phyloP scores from a whole-genome alignment of 2,113 vertebrate species.

The Formicarius rufipectus region DNA sequence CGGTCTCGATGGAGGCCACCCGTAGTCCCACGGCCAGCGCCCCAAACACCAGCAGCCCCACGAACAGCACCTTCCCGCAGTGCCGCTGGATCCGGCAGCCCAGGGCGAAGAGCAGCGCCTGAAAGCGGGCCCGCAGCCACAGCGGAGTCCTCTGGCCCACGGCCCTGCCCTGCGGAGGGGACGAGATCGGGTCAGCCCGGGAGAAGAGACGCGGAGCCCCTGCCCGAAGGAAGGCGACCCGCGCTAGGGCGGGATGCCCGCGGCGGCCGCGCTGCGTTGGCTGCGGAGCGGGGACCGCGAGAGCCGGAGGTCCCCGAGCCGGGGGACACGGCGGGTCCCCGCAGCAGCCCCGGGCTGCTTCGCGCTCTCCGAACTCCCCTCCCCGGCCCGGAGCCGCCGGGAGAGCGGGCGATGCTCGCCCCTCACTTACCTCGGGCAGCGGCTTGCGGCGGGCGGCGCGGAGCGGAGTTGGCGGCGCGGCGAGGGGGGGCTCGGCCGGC shows the following conservation, averaged over 20 bases:
- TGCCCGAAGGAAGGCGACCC: too few relatives aligned
- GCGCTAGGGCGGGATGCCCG: slow-evolving; percentile 79
- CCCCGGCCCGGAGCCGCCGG: background rate
- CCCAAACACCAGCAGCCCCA: slow-evolving; percentile 93
- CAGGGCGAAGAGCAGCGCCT: slow-evolving; percentile 93
- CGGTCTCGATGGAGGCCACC: slow-evolving; percentile 92
- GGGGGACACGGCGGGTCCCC: background rate
- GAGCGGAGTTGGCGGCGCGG: slow-evolving; percentile 1
- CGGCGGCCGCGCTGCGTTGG: slow-evolving; percentile 58
- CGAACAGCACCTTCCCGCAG: slow-evolving; percentile 97
- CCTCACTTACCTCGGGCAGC: slow-evolving; percentile 28
- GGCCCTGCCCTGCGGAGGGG: slow-evolving; percentile 81
- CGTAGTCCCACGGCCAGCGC: slow-evolving; percentile 94
- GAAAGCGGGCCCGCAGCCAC: slow-evolving; percentile 94
- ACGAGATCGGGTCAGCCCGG: slow-evolving; percentile 30
- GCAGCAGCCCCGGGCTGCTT: background rate
- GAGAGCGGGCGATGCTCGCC: background rate
- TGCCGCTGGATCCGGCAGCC: slow-evolving; percentile 96
- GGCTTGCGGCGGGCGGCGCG: slow-evolving; percentile 26
- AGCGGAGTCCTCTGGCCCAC: slow-evolving; percentile 89
- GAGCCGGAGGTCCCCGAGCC: background rate
- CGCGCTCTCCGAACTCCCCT: background rate
- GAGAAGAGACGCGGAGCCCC: background rate
- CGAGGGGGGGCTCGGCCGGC: too few relatives aligned
- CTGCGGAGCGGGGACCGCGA: background rate